A percentile compares a stretch with the other conserved stretches of the same genome.
Evolutionary conservation across 1,140 invertebrate genomes (phyloP).

Genomic region (Heterodera carotae): DNA sequence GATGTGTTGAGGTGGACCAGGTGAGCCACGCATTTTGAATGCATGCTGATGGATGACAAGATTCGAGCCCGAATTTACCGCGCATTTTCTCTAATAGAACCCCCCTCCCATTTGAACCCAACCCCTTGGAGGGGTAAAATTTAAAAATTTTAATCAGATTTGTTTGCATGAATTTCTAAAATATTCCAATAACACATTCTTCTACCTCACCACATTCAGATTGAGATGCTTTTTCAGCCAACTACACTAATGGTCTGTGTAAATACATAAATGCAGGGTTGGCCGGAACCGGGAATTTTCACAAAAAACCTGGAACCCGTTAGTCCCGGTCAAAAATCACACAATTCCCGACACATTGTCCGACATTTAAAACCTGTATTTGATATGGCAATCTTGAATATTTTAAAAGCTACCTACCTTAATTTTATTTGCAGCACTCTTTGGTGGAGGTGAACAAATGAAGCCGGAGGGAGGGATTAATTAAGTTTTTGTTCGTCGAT

Average conservation of each 20-base stretch:
- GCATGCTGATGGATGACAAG: too few relatives aligned
- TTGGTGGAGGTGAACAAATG: slow-evolving; percentile 18
- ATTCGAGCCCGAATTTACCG: not conserved
- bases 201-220: slow-evolving; percentile 16
- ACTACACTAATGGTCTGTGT: slow-evolving; percentile 35
- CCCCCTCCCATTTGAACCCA: not conserved
- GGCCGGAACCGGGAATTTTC: too few relatives aligned
- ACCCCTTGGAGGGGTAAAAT: too few relatives aligned
- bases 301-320: too few relatives aligned
- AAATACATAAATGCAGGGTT: too few relatives aligned
- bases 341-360: too few relatives aligned
- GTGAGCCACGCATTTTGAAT: slow-evolving; percentile 1
- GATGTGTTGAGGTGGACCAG: slow-evolving; percentile 52
- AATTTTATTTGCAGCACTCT: not conserved
- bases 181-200: too few relatives aligned
- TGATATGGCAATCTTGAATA: not conserved
- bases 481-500: too few relatives aligned
- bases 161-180: too few relatives aligned
- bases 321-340: too few relatives aligned
- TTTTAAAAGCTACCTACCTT: not conserved
- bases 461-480: not conserved
- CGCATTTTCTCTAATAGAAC: not conserved
- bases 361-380: too few relatives aligned
- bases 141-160: not conserved
- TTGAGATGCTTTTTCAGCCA: slow-evolving; percentile 58